Base-by-base conservation (phyloP, 2,797 vertebrate species). In the Micropoecilia bifurca region DNA sequence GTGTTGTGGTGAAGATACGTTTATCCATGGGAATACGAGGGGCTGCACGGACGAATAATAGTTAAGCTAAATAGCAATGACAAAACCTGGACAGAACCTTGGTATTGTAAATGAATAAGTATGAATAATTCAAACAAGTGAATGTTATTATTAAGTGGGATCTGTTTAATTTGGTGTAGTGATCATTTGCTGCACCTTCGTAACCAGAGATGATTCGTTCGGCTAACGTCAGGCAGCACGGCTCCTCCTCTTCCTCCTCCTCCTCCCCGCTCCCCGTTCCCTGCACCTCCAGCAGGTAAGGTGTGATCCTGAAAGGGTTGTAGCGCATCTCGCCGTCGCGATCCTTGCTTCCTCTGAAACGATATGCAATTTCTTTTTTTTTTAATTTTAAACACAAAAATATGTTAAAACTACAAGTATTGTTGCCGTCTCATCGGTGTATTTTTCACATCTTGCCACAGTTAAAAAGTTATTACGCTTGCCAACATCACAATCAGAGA, bases 131-230 rank as follows among this genome's bases (percentile, higher is more conserved):
- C 28, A 71, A 46, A 71, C 12, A 28, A 18, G 28, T 33, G 45
- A 66, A 36, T 41, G 28, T 0, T 36, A 4, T 48, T 36, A 12
- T 33, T 73, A 39, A 73, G 14, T 12, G 3, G 10, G 6, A 36
- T 33, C 39, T 43, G 22, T 7, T 43, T 43, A 53, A 53, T 53
- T 53, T 25, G 22, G 22, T 53, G 66, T 41, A 4, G 13, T 25
- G 47, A 10, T 48, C n/a, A 57, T 53, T 71, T 48, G 13, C 6
- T 91, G 81, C 90, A 97, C 98, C 97, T 93, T 98, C 97, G 14
- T 98, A 98, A 93, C 97, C 98, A 74, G 98, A 99, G 90, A 96
- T 97, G 86, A 97, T 96, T 89, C 97, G 97, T 84, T 98, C 97
- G 39, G 95, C 96, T 86, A 98, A 90, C 0, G 94, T 95, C 73